Percentiles rank a stretch among this genome's conserved stretches.
These are phyloP conservation scores for Vesta saturnalis DNA, from an alignment of 2,888 invertebrate genomes.

Conservation along the genomic window DNA sequence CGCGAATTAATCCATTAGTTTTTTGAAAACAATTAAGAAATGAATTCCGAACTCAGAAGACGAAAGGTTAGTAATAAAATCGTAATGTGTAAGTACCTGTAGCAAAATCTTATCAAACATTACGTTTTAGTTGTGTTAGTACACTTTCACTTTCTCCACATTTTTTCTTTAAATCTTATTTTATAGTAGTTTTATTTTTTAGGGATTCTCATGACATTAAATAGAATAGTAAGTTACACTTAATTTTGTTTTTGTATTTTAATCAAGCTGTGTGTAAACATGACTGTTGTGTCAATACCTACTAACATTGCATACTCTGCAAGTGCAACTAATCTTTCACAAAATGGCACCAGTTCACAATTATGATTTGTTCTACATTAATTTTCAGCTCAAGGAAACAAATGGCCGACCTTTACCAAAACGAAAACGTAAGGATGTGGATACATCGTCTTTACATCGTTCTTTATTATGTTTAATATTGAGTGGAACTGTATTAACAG, in stretches of 20 bases:
- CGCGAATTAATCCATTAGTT: background rate
- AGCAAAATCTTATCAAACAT: background rate
- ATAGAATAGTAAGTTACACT: slow-evolving; percentile 42
- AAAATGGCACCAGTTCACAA: background rate
- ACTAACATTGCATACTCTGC: too few relatives aligned
- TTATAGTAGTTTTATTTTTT: slow-evolving; percentile 26
- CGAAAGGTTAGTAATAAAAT: slow-evolving; percentile 38
- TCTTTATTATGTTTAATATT: slow-evolving; percentile 58
- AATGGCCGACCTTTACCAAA: slow-evolving; percentile 45
- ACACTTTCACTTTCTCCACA: slow-evolving; percentile 8
- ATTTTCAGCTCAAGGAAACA: slow-evolving; percentile 45
- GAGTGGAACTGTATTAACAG: slow-evolving; percentile 57
- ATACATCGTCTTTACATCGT: slow-evolving; percentile 52
- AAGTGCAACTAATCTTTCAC: background rate
- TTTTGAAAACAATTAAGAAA: slow-evolving; percentile 11
- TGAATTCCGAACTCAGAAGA: slow-evolving; percentile 40
- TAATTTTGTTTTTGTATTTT: background rate
- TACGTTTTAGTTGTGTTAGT: background rate
- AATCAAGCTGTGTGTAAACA: slow-evolving; percentile 2
- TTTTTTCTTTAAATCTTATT: background rate
- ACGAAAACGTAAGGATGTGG: slow-evolving; percentile 52
- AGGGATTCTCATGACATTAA: slow-evolving; percentile 40
- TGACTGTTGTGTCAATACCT: background rate
- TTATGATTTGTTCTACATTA: background rate
- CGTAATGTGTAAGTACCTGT: background rate